phyloP scores from a whole-genome alignment of 2,113 vertebrate species.

The Neoarius graeffei region DNA sequence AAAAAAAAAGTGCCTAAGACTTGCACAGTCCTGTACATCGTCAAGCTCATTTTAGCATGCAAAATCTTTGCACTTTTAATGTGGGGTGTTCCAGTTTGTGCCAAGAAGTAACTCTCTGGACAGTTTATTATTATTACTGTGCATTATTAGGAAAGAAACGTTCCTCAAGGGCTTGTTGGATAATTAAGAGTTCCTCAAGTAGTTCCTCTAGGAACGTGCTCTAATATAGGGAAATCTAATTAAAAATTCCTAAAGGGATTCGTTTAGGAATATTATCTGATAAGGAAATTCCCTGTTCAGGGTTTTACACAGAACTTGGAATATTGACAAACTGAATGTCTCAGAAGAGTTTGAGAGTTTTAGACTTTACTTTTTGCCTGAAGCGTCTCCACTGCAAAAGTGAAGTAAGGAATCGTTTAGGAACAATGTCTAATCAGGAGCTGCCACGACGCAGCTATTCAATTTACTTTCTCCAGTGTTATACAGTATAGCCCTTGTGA shows the following conservation, averaged over 20 bases:
- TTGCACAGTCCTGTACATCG: not conserved
- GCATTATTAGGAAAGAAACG: not conserved
- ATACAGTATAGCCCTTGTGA: slow-evolving; percentile 58
- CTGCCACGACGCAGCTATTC: slow-evolving; percentile 18
- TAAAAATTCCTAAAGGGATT: not conserved
- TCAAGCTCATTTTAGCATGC: not conserved
- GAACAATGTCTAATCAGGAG: not conserved
- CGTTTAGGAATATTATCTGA: not conserved
- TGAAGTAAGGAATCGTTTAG: slow-evolving; percentile 1
- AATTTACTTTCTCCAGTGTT: slow-evolving; percentile 17
- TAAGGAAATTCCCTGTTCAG: not conserved
- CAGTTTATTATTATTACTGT: not conserved
- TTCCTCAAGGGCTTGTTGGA: slow-evolving; percentile 10
- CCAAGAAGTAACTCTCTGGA: not conserved
- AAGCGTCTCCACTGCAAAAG: not conserved
- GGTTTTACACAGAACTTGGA: not conserved
- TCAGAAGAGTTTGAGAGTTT: not conserved
- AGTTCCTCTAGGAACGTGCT: not conserved
- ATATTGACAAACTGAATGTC: not conserved
- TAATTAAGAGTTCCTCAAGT: not conserved
- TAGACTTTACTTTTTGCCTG: not conserved
- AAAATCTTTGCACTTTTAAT: not conserved
- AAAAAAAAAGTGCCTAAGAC: too few species aligned
- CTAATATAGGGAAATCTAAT: not conserved
- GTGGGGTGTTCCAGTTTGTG: not conserved